These are phyloP conservation scores for Elaphurus davidianus DNA, from an alignment of 2,113 vertebrate species.

Conservation along the genomic window DNA sequence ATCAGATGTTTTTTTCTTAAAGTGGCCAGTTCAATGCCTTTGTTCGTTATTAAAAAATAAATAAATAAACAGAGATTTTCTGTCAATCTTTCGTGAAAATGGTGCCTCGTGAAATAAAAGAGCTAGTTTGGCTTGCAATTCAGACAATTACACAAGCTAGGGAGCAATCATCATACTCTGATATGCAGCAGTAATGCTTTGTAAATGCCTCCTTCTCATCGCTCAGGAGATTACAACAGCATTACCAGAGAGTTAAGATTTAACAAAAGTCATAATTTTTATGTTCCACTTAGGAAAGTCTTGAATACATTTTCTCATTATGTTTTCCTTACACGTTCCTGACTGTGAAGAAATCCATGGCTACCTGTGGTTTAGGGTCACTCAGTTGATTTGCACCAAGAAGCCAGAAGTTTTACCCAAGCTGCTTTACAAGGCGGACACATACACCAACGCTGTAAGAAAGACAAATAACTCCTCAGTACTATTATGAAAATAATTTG, in stretches of 20 bases:
- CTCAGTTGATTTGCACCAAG: not conserved
- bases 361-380: not conserved
- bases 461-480: not conserved
- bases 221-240: not conserved
- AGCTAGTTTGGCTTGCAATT: not conserved
- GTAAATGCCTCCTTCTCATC: not conserved
- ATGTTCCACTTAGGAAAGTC: not conserved
- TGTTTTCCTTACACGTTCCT: not conserved
- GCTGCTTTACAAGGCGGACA: not conserved
- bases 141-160: not conserved
- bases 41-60: not conserved
- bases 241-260: not conserved
- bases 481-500: not conserved
- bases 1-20: not conserved
- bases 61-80: not conserved
- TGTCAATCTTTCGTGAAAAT: not conserved
- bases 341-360: not conserved
- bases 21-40: not conserved
- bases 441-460: not conserved
- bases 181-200: rapidly evolving
- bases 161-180: too few relatives aligned
- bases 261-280: not conserved
- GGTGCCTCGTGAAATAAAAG: not conserved
- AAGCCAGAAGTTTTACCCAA: not conserved
- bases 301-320: not conserved